Base-by-base conservation (phyloP, 2,888 invertebrate species). In the Euzetes globulus region DNA sequence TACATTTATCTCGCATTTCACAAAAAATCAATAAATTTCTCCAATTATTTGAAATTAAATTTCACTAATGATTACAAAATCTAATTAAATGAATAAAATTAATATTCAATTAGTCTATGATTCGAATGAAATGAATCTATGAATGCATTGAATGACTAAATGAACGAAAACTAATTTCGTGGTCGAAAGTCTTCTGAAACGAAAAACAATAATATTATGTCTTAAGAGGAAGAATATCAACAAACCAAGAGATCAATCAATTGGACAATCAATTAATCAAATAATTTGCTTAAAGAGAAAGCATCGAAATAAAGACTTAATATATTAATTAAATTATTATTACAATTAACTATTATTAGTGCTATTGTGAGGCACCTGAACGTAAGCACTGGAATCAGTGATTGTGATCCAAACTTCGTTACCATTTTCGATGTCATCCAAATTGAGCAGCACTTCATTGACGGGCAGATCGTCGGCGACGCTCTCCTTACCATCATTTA, bases 381-480 rank as follows among this genome's bases (percentile, higher is more conserved):
- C 47, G 22, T 45, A 70, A 17, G 70, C 70, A 47, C 41, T 47
- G 15, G 70, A 41, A 19, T 70, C 70, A 1, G 70, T 70, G 6
- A 70, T 47, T 13, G 70, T 70, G 13, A 70, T 70, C 70, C 70
- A 70, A 3, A 70, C 70, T 41, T 70, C 70, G 25, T 70, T 70
- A 6, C 45, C 70, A 17, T 70, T 70, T 17, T 45, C 70, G 25
- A 70, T 70, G 47, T 70, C 70, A 47, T 70, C 70, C 45, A 70
- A 25, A 70, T 70, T 45, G 17, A 70, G 47, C 11, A 70, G 25
- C 13, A 70, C 70, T 70, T 70, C 70, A n/a, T 58, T 58, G 29
- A 58, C 58, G 11, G 58, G 58, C 19, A 19, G 27, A 15, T 25
- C 22, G 37, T 11, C 63, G 1, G 27, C 63, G 19, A 11, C 60